A percentile compares a stretch with the other conserved stretches of the same genome.
Evolutionary conservation across 2,113 vertebrate species (phyloP).

Genomic region (Heterochromis multidens): DNA sequence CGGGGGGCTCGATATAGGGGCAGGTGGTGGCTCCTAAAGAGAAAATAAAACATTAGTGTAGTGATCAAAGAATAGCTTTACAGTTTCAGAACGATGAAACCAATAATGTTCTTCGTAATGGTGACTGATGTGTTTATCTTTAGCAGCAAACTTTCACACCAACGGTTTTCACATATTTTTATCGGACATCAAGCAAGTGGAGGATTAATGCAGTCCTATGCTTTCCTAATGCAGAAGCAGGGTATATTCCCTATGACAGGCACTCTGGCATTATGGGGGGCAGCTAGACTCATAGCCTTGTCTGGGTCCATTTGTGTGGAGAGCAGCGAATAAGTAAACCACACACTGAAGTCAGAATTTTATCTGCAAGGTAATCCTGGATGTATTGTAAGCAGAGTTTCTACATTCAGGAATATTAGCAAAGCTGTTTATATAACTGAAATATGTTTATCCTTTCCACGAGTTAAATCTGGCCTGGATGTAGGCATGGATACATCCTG

Average conservation of each 20-base stretch:
- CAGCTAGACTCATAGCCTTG: not conserved
- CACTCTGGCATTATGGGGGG: not conserved
- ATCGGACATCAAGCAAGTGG: not conserved
- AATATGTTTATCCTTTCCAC: conserved; percentile 31
- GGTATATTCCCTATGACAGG: not conserved
- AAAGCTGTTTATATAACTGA: conserved; percentile 4
- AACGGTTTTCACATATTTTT: not conserved
- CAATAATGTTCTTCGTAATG: not conserved
- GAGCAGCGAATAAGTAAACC: conserved; percentile 19
- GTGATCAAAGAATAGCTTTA: not conserved
- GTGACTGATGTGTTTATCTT: not conserved
- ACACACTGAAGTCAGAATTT: not conserved
- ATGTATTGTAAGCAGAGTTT: conserved; percentile 13
- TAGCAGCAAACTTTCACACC: not conserved
- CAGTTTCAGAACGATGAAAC: not conserved
- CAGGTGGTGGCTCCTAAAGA: conserved; percentile 56
- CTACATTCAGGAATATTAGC: conserved; percentile 10
- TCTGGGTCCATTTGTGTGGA: conserved; percentile 14
- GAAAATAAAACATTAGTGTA: not conserved
- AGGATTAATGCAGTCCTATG: not conserved
- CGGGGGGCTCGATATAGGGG: conserved; percentile 47
- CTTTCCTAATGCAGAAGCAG: not conserved
- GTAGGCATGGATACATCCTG: conserved; percentile 16
- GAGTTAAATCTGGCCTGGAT: conserved; percentile 18
- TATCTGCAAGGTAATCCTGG: conserved; percentile 26